Evolutionary conservation across 2,113 vertebrate species (phyloP), one percentile per base, ranked within the genome.

Genomic region (Perca flavescens): DNA sequence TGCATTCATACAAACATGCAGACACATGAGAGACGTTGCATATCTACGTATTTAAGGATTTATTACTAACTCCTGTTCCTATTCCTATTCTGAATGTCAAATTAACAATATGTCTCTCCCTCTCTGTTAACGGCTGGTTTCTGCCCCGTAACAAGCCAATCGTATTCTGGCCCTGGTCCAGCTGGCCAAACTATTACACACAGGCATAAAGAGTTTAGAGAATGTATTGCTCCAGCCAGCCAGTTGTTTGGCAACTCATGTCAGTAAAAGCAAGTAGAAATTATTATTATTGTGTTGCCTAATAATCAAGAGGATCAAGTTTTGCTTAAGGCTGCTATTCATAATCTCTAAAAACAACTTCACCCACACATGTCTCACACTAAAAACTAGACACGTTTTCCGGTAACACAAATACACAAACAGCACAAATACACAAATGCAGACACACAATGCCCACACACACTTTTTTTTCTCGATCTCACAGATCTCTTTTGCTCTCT

Each of bases 121-220:
- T 52, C 64, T 71, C 43, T 62, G 61, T 63, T 13, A 65, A 19
- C 21, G 16, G 63, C 74, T 80, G 65, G 61, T 86, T 63, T 82
- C 46, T 80, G 74, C 50, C n/a, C 8, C 13, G 40, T 57, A 69
- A 76, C 61, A 43, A 71, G 49, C 31, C 56, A 43, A n/a, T 83
- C 70, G 61, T 84, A 12, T 86, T 86, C 63, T 16, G 43, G 80
- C 64, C 28, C 6, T 1, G 9, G 31, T 83, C 73, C 82, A 91
- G 79, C 73, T 86, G 83, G 69, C 78, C 70, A 70, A 80, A 79
- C 43, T 89, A 78, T 91, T 88, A 86, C 77, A 80, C 68, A 34
- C 67, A 50, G 65, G 57, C 89, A 90, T 80, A 92, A 91, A 92
- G 84, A 86, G 73, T 82, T 64, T 40, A 89, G 65, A 88, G 77